A percentile compares a stretch with the other conserved stretches of the same genome.
These are phyloP conservation scores for Cyphomyrus discorhynchus DNA, from an alignment of 2,113 vertebrate species.

Conservation along the genomic window DNA sequence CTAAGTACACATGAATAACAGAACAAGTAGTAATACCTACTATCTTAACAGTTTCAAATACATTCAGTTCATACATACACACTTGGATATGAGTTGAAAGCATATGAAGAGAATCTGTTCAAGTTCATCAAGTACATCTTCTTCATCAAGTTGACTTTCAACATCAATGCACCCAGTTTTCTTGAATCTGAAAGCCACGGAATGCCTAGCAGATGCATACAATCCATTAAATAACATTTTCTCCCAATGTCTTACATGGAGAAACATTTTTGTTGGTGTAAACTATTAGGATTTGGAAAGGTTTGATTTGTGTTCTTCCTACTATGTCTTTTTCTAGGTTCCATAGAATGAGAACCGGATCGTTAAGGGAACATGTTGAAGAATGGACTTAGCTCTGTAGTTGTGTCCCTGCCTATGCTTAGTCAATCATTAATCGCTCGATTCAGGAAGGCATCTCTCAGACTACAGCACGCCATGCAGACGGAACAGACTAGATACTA, in stretches of 20 bases:
- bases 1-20: neutral
- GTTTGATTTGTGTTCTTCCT: neutral
- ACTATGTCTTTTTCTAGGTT: neutral
- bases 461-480: slow-evolving; percentile 24
- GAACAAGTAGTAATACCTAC: neutral
- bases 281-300: neutral
- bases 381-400: slow-evolving; percentile 52
- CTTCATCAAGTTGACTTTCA: neutral
- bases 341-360: neutral
- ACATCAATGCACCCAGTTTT: neutral
- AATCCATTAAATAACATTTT: neutral
- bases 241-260: neutral
- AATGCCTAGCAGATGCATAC: neutral
- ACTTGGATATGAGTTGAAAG: neutral
- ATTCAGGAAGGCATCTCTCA: slow-evolving; percentile 29
- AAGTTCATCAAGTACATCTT: neutral
- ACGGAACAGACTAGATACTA: slow-evolving; percentile 18
- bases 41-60: neutral
- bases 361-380: neutral
- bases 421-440: slow-evolving; percentile 57
- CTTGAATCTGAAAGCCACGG: neutral
- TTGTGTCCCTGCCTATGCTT: slow-evolving; percentile 38
- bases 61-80: neutral
- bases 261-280: neutral
- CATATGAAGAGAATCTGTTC: neutral